Conservation (phyloP, 2,113 vertebrate species). For the Macaca nemestrina region DNA sequence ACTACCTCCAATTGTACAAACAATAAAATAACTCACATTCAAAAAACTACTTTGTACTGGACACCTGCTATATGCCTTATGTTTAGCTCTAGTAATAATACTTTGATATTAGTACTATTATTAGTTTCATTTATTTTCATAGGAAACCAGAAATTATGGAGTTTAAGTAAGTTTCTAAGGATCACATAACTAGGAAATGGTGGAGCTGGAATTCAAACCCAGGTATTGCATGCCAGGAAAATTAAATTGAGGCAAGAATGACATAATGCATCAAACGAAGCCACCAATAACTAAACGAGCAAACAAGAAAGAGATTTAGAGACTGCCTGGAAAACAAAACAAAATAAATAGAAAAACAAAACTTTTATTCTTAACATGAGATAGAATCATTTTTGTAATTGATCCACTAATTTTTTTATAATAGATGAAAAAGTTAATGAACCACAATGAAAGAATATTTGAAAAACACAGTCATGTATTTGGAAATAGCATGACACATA, state of each 20-base stretch:
- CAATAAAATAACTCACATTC: constrained; percentile 1
- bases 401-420: neutral
- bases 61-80: neutral
- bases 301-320: constrained; percentile 42
- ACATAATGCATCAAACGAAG: constrained; percentile 63
- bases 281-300: constrained; percentile 58
- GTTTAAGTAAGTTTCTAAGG: constrained; percentile 51
- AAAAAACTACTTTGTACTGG: neutral
- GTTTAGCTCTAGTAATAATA: neutral
- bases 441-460: neutral
- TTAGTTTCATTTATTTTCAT: constrained; percentile 27
- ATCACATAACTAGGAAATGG: constrained; percentile 42
- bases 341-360: constrained; percentile 9
- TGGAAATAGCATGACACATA: neutral
- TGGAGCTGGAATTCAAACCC: constrained; percentile 55
- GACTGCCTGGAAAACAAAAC: constrained; percentile 50
- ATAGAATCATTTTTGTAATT: constrained; percentile 34
- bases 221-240: constrained; percentile 60
- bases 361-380: neutral
- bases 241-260: constrained; percentile 69
- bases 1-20: neutral
- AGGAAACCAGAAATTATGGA: neutral
- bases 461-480: neutral
- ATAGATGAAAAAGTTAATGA: constrained; percentile 14
- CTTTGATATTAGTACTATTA: neutral